Evolutionary conservation across 2,888 invertebrate genomes (phyloP).

Genomic region (Caenorhabditis drosophilae): DNA sequence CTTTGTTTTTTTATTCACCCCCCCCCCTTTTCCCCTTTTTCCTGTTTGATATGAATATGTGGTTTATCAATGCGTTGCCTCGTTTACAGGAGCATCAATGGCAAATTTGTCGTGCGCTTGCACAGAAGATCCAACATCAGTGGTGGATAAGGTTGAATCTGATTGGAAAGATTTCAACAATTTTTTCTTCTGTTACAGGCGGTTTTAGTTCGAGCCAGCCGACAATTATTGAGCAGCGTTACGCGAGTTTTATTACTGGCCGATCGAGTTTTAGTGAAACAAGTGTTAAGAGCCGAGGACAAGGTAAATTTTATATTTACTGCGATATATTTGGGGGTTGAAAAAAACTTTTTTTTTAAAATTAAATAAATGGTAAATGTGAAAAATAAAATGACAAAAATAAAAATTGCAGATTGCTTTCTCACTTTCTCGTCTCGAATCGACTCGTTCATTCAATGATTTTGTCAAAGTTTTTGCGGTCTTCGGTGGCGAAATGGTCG

Average conservation of each 20-base stretch:
- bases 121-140: conserved; percentile 34
- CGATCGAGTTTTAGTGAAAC: conserved; percentile 95
- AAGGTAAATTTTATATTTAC: conserved; percentile 76
- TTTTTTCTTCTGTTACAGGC: too few species aligned
- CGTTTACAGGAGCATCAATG: conserved; percentile 57
- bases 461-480: conserved; percentile 98
- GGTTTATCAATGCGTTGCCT: too few species aligned
- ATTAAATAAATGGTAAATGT: too few species aligned
- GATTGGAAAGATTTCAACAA: background rate
- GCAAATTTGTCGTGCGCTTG: conserved; percentile 57
- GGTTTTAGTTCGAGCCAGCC: conserved; percentile 84
- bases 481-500: conserved; percentile 98
- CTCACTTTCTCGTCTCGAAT: conserved; percentile 72
- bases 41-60: too few species aligned
- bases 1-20: too few species aligned
- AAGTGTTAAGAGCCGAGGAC: conserved; percentile 91
- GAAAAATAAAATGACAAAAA: too few species aligned
- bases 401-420: conserved; percentile 69
- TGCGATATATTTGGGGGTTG: too few species aligned
- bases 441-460: conserved; percentile 78
- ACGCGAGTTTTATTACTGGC: conserved; percentile 93
- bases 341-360: background rate
- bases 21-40: too few species aligned
- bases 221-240: conserved; percentile 89
- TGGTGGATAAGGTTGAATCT: conserved; percentile 35